phyloP scores from a whole-genome alignment of 92 coral and sea anemone genomes.

The Paramuricea clavata region DNA sequence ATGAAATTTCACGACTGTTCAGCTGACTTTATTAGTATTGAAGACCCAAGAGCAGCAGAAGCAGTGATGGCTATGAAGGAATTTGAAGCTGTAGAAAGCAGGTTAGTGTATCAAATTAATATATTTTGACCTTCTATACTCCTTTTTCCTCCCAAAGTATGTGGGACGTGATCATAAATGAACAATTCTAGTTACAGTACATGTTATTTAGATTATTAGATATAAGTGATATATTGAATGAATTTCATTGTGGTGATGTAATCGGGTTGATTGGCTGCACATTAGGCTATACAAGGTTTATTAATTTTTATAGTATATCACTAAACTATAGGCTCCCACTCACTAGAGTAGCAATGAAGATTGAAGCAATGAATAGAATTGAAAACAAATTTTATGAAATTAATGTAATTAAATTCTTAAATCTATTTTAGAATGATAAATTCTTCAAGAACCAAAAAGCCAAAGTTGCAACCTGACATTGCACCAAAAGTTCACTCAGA shows the following conservation, averaged over 20 bases:
- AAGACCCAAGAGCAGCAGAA: constrained; percentile 49
- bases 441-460: constrained; percentile 12
- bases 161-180: too few relatives aligned
- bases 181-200: neutral
- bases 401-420: neutral
- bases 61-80: constrained; percentile 16
- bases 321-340: neutral
- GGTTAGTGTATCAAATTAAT: constrained; percentile 1
- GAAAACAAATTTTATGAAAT: constrained; percentile 11
- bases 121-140: neutral
- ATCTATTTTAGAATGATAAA: constrained; percentile 12
- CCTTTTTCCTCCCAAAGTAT: too few relatives aligned
- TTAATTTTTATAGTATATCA: neutral
- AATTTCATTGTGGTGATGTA: neutral
- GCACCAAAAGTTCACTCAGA: constrained; percentile 25
- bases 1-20: constrained; percentile 24
- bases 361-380: neutral
- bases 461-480: constrained; percentile 24
- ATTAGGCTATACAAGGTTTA: too few relatives aligned
- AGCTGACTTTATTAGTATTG: constrained; percentile 24
- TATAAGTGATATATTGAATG: neutral
- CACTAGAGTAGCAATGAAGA: constrained; percentile 8
- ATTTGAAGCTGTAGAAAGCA: neutral
- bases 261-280: too few relatives aligned
- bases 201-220: constrained; percentile 13